Conservation (phyloP, 2,797 vertebrate genomes). For the Molossus alvarezi region DNA sequence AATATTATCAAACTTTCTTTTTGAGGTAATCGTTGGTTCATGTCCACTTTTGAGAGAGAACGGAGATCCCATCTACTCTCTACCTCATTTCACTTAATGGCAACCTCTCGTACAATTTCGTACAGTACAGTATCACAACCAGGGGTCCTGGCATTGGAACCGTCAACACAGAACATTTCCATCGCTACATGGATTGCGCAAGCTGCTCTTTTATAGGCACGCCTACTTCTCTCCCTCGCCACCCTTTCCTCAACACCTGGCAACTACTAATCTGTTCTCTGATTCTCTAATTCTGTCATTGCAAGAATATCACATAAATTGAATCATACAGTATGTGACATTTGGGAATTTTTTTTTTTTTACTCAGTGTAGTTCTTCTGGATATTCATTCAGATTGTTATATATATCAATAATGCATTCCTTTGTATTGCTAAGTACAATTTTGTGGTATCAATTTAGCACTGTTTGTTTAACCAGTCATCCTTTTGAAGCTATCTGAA, state of each 20-base stretch:
- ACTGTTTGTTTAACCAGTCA: not conserved
- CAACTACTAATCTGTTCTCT: not conserved
- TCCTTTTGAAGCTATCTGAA: not conserved
- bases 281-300: not conserved
- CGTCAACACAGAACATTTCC: not conserved
- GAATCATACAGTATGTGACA: not conserved
- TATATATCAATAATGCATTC: not conserved
- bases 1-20: not conserved
- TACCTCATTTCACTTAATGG: not conserved
- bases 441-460: not conserved
- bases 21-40: not conserved
- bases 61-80: not conserved
- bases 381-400: not conserved
- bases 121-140: not conserved
- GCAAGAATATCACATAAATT: not conserved
- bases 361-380: not conserved
- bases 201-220: not conserved
- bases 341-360: not conserved
- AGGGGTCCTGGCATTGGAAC: not conserved
- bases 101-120: not conserved
- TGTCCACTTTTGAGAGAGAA: not conserved
- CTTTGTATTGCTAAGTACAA: not conserved
- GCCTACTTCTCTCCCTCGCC: not conserved
- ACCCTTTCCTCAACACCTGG: not conserved
- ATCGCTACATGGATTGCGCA: not conserved